A percentile compares a stretch with the other conserved stretches of the same genome.
These are phyloP conservation scores for Euplagia quadripunctaria DNA, from an alignment of 2,888 invertebrate genomes.

Conservation along the genomic window DNA sequence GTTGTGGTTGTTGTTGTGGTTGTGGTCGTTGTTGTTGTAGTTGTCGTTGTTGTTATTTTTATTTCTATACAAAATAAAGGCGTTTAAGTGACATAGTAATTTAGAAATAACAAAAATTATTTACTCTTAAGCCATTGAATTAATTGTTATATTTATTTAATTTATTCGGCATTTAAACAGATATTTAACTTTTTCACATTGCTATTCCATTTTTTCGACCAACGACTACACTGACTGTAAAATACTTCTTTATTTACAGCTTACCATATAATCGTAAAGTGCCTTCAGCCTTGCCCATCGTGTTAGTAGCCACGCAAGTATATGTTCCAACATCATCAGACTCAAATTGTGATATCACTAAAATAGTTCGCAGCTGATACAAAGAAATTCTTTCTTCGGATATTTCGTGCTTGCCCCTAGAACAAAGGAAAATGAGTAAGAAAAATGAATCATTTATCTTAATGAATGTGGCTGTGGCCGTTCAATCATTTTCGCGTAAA, in stretches of 20 bases:
- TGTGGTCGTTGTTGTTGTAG: slow-evolving; percentile 76
- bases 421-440: slow-evolving; percentile 49
- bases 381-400: slow-evolving; percentile 87
- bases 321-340: slow-evolving; percentile 89
- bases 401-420: slow-evolving; percentile 89
- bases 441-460: slow-evolving; percentile 31
- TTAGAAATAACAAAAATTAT: neutral
- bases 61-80: slow-evolving; percentile 69
- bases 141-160: neutral
- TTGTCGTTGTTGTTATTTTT: slow-evolving; percentile 75
- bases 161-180: too few relatives aligned
- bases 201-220: too few relatives aligned
- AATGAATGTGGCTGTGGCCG: slow-evolving; percentile 18
- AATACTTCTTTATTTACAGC: slow-evolving; percentile 33
- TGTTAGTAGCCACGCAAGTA: slow-evolving; percentile 91
- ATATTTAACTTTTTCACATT: too few relatives aligned
- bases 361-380: slow-evolving; percentile 89
- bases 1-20: slow-evolving; percentile 80
- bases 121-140: neutral
- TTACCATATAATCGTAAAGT: slow-evolving; percentile 90
- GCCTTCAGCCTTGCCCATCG: slow-evolving; percentile 90
- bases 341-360: slow-evolving; percentile 88
- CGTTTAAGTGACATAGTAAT: neutral
- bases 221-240: neutral
- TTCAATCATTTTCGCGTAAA: slow-evolving; percentile 20